phyloP scores from a whole-genome alignment of 2,797 vertebrate genomes.

The Catostomus latipinnis region DNA sequence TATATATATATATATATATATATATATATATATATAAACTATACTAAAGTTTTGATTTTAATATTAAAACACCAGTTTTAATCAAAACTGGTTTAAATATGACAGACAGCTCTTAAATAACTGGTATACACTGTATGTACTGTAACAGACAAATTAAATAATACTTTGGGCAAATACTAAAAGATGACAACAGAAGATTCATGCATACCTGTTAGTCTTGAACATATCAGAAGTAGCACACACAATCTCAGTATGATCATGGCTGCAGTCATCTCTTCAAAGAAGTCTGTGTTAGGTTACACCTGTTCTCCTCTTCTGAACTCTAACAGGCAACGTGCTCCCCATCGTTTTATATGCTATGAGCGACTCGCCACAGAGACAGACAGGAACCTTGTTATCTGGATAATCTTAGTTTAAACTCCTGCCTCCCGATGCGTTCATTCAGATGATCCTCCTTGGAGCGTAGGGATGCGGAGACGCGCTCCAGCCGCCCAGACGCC shows the following conservation, averaged over 20 bases:
- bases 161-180: too few species aligned
- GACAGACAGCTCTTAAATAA: too few species aligned
- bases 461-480: constrained; percentile 44
- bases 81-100: too few species aligned
- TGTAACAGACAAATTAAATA: too few species aligned
- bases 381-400: constrained; percentile 69
- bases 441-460: constrained; percentile 41
- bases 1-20: too few species aligned
- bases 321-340: background rate
- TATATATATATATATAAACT: too few species aligned
- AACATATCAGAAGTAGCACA: constrained; percentile 57
- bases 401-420: constrained; percentile 54
- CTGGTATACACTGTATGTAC: too few species aligned
- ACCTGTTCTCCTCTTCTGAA: background rate
- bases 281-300: background rate
- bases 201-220: constrained; percentile 65
- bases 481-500: constrained; percentile 61
- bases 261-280: constrained; percentile 46
- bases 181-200: too few species aligned
- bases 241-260: constrained; percentile 55
- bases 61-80: too few species aligned
- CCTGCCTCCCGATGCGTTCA: constrained; percentile 50
- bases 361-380: constrained; percentile 45
- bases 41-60: too few species aligned
- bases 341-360: constrained; percentile 57